Percentiles rank a stretch among this genome's conserved stretches.
These are phyloP conservation scores for Drosophila arawakana DNA, from an alignment of 1,140 invertebrate genomes.

Conservation along the genomic window DNA sequence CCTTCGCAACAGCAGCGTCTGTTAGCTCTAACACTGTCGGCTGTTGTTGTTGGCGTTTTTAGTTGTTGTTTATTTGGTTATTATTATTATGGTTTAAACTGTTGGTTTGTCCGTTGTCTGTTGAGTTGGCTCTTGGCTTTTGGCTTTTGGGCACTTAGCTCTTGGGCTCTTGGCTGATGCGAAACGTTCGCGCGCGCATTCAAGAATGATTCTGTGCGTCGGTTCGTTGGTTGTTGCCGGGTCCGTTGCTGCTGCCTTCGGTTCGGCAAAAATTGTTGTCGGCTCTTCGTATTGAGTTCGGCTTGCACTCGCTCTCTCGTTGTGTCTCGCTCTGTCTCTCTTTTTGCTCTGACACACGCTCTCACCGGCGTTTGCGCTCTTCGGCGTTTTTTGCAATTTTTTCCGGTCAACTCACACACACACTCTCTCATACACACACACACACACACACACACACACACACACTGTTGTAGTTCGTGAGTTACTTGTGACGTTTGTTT, in stretches of 20 bases:
- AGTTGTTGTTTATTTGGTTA: constrained; percentile 31
- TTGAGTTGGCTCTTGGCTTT: constrained; percentile 21
- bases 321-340: constrained; percentile 24
- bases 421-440: background rate
- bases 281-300: constrained; percentile 38
- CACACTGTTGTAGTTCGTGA: constrained; percentile 4
- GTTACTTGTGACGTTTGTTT: constrained; percentile 67
- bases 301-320: constrained; percentile 24
- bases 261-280: constrained; percentile 10
- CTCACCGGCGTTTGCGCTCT: constrained; percentile 41
- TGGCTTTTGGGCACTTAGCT: constrained; percentile 37
- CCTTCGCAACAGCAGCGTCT: constrained; percentile 4
- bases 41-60: constrained; percentile 7
- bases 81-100: constrained; percentile 21
- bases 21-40: constrained; percentile 28
- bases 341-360: background rate
- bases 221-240: constrained; percentile 56
- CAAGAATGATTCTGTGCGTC: constrained; percentile 82
- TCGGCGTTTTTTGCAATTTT: constrained; percentile 20
- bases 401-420: constrained; percentile 51
- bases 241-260: constrained; percentile 32
- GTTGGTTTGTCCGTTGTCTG: background rate
- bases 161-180: constrained; percentile 58
- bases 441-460: constrained; percentile 20
- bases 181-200: constrained; percentile 83